Base-by-base conservation (phyloP, 2,113 vertebrate genomes). In the Picathartes gymnocephalus region DNA sequence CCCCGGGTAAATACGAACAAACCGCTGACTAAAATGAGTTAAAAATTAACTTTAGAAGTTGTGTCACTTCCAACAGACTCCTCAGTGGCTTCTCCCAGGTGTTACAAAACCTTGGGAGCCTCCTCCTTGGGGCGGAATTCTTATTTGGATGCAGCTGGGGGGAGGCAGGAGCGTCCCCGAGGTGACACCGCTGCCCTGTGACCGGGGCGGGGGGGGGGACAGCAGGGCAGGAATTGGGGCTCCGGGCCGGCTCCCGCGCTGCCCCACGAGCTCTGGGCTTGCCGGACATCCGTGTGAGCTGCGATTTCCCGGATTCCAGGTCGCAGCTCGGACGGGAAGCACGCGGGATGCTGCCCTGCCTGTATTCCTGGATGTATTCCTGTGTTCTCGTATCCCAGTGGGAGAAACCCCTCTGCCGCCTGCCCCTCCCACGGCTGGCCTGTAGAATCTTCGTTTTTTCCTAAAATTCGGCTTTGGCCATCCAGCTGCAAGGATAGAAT, bases 301-400 rank as follows among this genome's bases (percentile, higher is more conserved):
- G 91, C 90, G 88, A 95, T 79, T 92, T 83, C 94, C 92, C 68
- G 70, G 30, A 7, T 40, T 81, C 50, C 81, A 78, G 84, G 13
- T 89, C 58, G 66, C 0, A 33, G 48, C 57, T 16, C 16, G 23
- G 24, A 21, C 15, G 76, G 68, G 47, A 57, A 93, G 57, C 87
- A 39, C 7, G 8, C 3, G 17, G 70, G 81, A 44, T 74, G 78
- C 22, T 84, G 44, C 57, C 42, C 79, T 50, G 39, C 69, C 74
- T 85, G 15, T 7, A 10, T 25, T 73, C 71, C 81, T 73, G 71
- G 57, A n/a, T n/a, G 39, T 39, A 11, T 39, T 39, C 39, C 39
- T 39, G 9, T 39, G 11, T 39, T 11, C 39, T 11, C 11, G 39
- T 39, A 39, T 39, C 28, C 1, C 40, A 4, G 47, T 0, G 2